A percentile compares a stretch with the other conserved stretches of the same genome.
These are phyloP conservation scores for Oegoconia quadripuncta DNA, from an alignment of 2,888 invertebrate species.

Conservation along the genomic window DNA sequence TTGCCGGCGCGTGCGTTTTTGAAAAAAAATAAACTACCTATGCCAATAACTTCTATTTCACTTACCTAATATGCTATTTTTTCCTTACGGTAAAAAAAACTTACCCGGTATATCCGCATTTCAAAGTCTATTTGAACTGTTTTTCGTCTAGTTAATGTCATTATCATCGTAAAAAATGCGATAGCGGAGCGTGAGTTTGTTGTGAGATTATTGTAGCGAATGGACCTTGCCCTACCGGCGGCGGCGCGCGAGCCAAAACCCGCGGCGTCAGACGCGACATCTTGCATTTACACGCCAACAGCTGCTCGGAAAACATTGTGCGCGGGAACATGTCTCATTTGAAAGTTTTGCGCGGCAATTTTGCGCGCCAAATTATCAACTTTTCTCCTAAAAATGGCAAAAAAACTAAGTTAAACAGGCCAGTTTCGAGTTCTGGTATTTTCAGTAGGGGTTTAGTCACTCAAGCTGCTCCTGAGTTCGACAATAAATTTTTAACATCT, in stretches of 20 bases:
- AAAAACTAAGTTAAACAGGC: conserved; percentile 32
- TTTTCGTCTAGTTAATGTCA: too few relatives aligned
- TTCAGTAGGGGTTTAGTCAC: conserved; percentile 49
- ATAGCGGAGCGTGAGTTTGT: neutral
- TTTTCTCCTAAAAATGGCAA: conserved; percentile 40
- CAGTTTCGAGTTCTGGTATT: conserved; percentile 24
- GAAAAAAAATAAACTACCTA: too few relatives aligned
- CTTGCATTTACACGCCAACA: conserved; percentile 48
- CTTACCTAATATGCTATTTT: neutral
- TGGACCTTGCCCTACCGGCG: conserved; percentile 60
- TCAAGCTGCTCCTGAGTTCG: conserved; percentile 49
- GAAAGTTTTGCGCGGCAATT: conserved; percentile 68
- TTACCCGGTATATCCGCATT: too few relatives aligned
- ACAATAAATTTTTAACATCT: conserved; percentile 49
- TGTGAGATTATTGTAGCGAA: conserved; percentile 7
- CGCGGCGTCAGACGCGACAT: conserved; percentile 24
- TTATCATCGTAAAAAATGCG: neutral
- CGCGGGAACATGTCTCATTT: conserved; percentile 69
- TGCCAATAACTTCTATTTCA: too few relatives aligned
- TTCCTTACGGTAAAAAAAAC: too few relatives aligned
- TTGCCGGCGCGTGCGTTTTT: too few relatives aligned
- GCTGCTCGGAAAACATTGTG: conserved; percentile 1
- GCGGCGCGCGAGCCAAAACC: conserved; percentile 48
- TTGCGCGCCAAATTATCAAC: conserved; percentile 58
- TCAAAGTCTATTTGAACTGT: too few relatives aligned